phyloP scores from a whole-genome alignment of 1,140 invertebrate species.

The Cotesia chilonis region DNA sequence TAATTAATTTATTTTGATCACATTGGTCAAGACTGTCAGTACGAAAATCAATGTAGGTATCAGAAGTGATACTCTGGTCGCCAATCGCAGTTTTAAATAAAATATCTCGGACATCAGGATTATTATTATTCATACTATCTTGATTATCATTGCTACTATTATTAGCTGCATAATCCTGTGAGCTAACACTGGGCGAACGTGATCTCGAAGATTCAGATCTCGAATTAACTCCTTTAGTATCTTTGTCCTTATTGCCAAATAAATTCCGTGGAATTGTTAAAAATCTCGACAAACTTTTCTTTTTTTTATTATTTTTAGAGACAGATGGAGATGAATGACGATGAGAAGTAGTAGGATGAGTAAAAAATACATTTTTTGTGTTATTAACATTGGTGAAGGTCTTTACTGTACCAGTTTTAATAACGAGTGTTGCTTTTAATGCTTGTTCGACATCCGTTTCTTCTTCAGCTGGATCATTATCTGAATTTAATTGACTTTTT shows the following conservation, averaged over 20 bases:
- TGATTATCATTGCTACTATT: constrained; percentile 5
- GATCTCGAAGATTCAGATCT: constrained; percentile 36
- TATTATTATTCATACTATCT: constrained; percentile 29
- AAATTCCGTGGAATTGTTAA: constrained; percentile 59
- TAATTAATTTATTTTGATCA: constrained; percentile 1
- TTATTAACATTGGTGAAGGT: constrained; percentile 48
- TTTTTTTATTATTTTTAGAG: constrained; percentile 45
- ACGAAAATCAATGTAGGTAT: constrained; percentile 38
- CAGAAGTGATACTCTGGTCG: constrained; percentile 19
- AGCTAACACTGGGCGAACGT: constrained; percentile 50
- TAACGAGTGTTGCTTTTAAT: constrained; percentile 58
- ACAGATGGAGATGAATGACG: constrained; percentile 35
- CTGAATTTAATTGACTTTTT: neutral
- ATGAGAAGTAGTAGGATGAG: constrained; percentile 19
- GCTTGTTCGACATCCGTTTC: constrained; percentile 45
- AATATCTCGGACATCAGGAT: constrained; percentile 33
- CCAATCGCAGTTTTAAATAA: constrained; percentile 26
- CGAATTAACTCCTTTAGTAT: constrained; percentile 36
- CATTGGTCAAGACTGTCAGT: constrained; percentile 38
- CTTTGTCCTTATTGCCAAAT: constrained; percentile 44
- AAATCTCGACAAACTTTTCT: constrained; percentile 56
- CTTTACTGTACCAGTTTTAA: constrained; percentile 58
- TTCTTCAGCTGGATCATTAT: constrained; percentile 30
- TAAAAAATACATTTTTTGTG: constrained; percentile 47
- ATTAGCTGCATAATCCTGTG: constrained; percentile 3